Conservation (phyloP, 1,140 invertebrate species). For the Notospermus geniculatus region DNA sequence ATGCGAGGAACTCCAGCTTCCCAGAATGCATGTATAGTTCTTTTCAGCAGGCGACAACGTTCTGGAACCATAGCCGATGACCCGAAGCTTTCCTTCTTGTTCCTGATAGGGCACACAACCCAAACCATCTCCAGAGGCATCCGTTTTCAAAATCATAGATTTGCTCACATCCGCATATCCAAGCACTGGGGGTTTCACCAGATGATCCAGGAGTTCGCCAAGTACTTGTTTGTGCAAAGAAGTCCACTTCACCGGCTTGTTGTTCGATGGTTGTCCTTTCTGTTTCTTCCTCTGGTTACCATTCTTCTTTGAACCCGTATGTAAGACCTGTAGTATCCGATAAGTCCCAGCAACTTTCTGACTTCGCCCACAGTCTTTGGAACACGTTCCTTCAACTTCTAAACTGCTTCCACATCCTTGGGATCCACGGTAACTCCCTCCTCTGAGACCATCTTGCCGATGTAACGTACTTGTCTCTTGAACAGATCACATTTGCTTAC, state of each 20-base stretch:
- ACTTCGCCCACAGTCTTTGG: slow-evolving; percentile 19
- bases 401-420: slow-evolving; percentile 17
- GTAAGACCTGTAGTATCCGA: slow-evolving; percentile 25
- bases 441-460: slow-evolving; percentile 22
- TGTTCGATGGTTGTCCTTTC: no score
- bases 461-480: slow-evolving; percentile 14
- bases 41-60: no score
- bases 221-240: slow-evolving; percentile 13
- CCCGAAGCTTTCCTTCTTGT: slow-evolving; percentile 15
- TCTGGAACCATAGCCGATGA: slow-evolving; percentile 28
- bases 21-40: slow-evolving; percentile 21
- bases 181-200: slow-evolving; percentile 34
- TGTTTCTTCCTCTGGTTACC: no score
- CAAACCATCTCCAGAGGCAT: slow-evolving; percentile 54
- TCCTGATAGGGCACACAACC: slow-evolving; percentile 54
- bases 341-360: slow-evolving; percentile 22
- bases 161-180: slow-evolving; percentile 40
- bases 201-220: slow-evolving; percentile 30
- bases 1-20: slow-evolving; percentile 25
- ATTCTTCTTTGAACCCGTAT: background rate
- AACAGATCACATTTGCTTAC: slow-evolving; percentile 24
- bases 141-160: slow-evolving; percentile 51
- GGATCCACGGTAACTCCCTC: slow-evolving; percentile 20
- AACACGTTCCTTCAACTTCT: slow-evolving; percentile 12
- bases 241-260: slow-evolving; percentile 15